A percentile compares a stretch with the other conserved stretches of the same genome.
Conservation (phyloP, 1,140 invertebrate species). For the Procambarus clarkii region DNA sequence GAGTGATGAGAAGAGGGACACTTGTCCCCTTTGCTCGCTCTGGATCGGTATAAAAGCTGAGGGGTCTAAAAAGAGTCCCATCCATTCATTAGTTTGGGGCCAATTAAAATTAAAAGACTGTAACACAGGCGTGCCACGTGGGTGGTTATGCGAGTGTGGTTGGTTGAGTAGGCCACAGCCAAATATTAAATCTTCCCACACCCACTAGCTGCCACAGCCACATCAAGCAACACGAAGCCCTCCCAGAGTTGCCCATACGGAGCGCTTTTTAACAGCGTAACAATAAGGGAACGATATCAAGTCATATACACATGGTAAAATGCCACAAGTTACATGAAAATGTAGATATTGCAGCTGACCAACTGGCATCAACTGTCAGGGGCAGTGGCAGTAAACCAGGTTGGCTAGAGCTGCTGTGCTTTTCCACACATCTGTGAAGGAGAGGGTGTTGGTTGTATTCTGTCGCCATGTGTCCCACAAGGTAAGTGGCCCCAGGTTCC, state of each 20-base stretch:
- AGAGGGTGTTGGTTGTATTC: conserved; percentile 34
- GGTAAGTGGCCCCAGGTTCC: conserved; percentile 64
- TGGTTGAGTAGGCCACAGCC: conserved; percentile 43
- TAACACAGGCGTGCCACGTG: conserved; percentile 62
- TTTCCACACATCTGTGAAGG: neutral
- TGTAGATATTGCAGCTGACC: conserved; percentile 37
- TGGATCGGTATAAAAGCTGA: conserved; percentile 68
- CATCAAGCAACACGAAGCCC: conserved; percentile 63
- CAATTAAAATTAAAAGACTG: conserved; percentile 65
- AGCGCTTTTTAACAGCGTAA: conserved; percentile 64
- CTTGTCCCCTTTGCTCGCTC: conserved; percentile 37
- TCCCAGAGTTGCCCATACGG: conserved; percentile 61
- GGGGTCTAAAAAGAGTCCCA: conserved; percentile 65
- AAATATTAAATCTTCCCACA: conserved; percentile 26
- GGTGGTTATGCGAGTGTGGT: conserved; percentile 39
- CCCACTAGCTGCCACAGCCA: conserved; percentile 57
- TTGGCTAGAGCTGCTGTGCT: conserved; percentile 23
- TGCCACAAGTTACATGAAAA: conserved; percentile 59
- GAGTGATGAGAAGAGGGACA: conserved; percentile 44
- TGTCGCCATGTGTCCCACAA: conserved; percentile 66
- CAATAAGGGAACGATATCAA: conserved; percentile 60
- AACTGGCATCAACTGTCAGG: conserved; percentile 33
- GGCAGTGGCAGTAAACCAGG: conserved; percentile 47
- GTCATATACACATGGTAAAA: conserved; percentile 64
- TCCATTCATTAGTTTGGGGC: conserved; percentile 65